Evolutionary conservation across 2,888 invertebrate genomes (phyloP), one percentile per base, ranked within the genome.

Genomic region (Leptinotarsa juncta): DNA sequence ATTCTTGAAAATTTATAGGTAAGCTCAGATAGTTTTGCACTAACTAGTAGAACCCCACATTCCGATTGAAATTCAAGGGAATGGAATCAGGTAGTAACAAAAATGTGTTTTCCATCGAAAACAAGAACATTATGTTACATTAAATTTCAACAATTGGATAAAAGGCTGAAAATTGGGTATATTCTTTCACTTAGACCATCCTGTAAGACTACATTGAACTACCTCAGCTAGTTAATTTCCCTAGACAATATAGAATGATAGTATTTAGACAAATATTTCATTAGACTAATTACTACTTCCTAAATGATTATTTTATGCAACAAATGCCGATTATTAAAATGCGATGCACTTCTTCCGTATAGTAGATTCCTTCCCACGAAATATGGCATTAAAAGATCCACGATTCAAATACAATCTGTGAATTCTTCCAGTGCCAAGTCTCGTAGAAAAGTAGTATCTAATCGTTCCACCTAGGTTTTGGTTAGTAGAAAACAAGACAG

Each of bases 361-460:
- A 67, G 70, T 67, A 65, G 60, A 67, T 49, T 67, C 68, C 76
- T 81, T 78, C 80, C 79, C 88, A 89, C 89, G 87, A 88, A 89
- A 89, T 90, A 90, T 91, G 91, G 91, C 91, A 91, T 90, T 89
- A 90, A 90, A 90, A 91, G 91, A 91, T 89, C 90, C 91, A 91
- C 91, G 91, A 91, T 90, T 89, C 87, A 84, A 86, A 86, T 85
- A 85, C 88, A 88, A 90, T 91, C 91, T 91, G 91, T 91, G 91
- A 91, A 91, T 91, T 91, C 91, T 91, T 91, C 91, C 91, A 91
- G 91, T 91, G 91, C 91, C 91, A 91, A 91, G 91, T 88, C 89
- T 83, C 87, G 85, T 84, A 84, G 80, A 82, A 82, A 82, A 51
- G 51, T 16, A 51, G 51, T 15, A 51, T 42, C 42, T 42, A 42